Base-by-base conservation (phyloP, 2,888 invertebrate genomes). In the Tethea ocularis region DNA sequence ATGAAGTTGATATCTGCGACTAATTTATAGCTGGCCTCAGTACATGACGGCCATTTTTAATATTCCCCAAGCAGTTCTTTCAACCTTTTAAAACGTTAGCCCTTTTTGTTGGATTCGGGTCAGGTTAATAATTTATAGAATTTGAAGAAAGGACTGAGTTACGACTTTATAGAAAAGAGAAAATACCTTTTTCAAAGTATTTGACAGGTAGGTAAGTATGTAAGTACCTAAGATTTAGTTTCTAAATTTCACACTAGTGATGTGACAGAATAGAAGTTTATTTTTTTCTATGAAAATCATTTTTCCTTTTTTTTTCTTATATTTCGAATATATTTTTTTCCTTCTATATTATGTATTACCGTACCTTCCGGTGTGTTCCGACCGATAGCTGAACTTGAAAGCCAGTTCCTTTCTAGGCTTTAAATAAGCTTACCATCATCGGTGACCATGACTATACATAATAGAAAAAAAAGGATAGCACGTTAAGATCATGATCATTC, bases 1-100 rank as follows among this genome's bases (percentile, higher is more conserved):
- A 74, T 75, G 72, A 83, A 83, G 72, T 79, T 79, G 72, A 75
- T 79, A 78, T 79, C 78, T 74, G 70, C 64, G 66, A 69, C 72
- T 78, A 80, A 84, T 83, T 83, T 84, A 83, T 80, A 69, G 66
- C 67, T 60, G 53, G 38, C 56, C 23, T 57, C 23, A 53, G 67
- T 64, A 64, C 67, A 70, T 72, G 69, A 58, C 64, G 68, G 63
- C 67, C 64, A 73, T 64, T 70, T 70, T 68, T 64, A 71, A 71
- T 68, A 70, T 70, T 71, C 69, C 67, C 63, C 64, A 58, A 59
- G 55, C 63, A 61, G 66, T 71, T 72, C 51, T 36, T 54, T 8
- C 24, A 22, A 13, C 11, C 6, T 54, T 54, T 24, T 20, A 33
- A 33, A 17, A 10, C 36, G 20, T 11, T 33, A 36, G 54, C 33